Evolutionary conservation across 2,888 invertebrate species (phyloP).

Genomic region (Drosophila sordidapex): DNA sequence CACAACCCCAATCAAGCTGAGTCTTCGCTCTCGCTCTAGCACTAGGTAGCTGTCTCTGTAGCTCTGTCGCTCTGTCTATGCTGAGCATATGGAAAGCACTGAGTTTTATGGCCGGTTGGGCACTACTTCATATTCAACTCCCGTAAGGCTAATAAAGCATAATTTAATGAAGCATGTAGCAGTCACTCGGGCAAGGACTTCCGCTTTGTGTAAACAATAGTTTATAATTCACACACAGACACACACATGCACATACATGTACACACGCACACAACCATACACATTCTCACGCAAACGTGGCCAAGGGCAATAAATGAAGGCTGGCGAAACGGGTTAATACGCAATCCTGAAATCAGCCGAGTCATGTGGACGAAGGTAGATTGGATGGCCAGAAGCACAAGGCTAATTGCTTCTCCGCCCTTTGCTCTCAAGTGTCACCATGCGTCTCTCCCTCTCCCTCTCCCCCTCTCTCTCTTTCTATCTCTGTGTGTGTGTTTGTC

Average conservation of each 20-base stretch:
- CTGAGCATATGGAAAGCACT: slow-evolving; percentile 50
- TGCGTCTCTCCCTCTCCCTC: not conserved
- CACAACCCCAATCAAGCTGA: slow-evolving; percentile 37
- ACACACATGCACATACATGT: slow-evolving; percentile 18
- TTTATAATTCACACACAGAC: slow-evolving; percentile 73
- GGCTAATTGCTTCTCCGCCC: slow-evolving; percentile 49
- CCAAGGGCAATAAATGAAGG: slow-evolving; percentile 48
- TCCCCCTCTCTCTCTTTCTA: not conserved
- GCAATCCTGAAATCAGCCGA: slow-evolving; percentile 53
- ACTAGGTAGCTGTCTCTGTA: not conserved
- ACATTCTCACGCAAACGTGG: slow-evolving; percentile 8
- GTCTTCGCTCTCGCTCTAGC: not conserved
- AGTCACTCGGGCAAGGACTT: slow-evolving; percentile 71
- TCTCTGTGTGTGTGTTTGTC: slow-evolving; percentile 8
- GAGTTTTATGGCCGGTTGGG: slow-evolving; percentile 63
- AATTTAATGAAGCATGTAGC: slow-evolving; percentile 82
- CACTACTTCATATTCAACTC: slow-evolving; percentile 81
- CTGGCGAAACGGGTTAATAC: slow-evolving; percentile 63
- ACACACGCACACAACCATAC: slow-evolving; percentile 17
- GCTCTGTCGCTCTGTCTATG: slow-evolving; percentile 5
- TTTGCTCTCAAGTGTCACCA: slow-evolving; percentile 33
- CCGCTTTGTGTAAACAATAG: slow-evolving; percentile 82
- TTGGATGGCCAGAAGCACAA: slow-evolving; percentile 25
- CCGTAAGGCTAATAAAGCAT: slow-evolving; percentile 83
- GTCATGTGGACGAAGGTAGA: slow-evolving; percentile 32